Evolutionary conservation across 1,140 invertebrate species (phyloP), one percentile per base, ranked within the genome.

Genomic region (Cydia strobilella): DNA sequence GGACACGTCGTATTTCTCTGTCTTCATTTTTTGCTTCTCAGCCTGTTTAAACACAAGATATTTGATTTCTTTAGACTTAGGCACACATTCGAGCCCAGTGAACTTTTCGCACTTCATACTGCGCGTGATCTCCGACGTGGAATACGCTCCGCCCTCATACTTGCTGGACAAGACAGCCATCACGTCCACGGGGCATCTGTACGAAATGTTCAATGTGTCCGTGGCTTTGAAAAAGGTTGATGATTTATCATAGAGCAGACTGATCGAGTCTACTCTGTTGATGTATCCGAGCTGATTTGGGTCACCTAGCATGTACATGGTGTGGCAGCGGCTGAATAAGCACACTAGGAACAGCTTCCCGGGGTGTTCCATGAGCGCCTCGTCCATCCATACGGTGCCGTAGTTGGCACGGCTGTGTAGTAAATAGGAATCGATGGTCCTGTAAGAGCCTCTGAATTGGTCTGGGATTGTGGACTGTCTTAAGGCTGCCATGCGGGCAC

Each of bases 211-310:
- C 31, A 72, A n/a, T 7, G 42, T 27, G 5, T 42, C 2, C 69
- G 69, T 18, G 7, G 6, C 20, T 31, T 31, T 66, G 27, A 66
- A 66, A 31, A 66, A 66, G 9, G 25, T 31, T 66, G 63, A 66
- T n/a, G 63, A 66, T 66, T 66, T 66, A 13, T 66, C 25, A n/a
- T 66, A 66, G 7, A 31, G 15, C 15, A 66, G 13, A 6, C 35
- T n/a, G 9, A 35, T 15, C 12, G 63, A 31, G 4, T n/a, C 13
- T 7, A 35, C 27, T 66, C 63, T 66, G 63, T 66, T 66, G 27
- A 66, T 66, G 63, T 66, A 66, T 31, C 25, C 63, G 63, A 66
- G 63, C 15, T 66, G 63, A 31, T 66, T 66, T 3, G 63, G 63
- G 25, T 66, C 63, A n/a, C 63, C 63, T 10, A 66, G 27, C 63